Percentiles rank a stretch among this genome's conserved stretches.
phyloP scores from a whole-genome alignment of 1,140 invertebrate genomes.

The Amphibalanus amphitrite region DNA sequence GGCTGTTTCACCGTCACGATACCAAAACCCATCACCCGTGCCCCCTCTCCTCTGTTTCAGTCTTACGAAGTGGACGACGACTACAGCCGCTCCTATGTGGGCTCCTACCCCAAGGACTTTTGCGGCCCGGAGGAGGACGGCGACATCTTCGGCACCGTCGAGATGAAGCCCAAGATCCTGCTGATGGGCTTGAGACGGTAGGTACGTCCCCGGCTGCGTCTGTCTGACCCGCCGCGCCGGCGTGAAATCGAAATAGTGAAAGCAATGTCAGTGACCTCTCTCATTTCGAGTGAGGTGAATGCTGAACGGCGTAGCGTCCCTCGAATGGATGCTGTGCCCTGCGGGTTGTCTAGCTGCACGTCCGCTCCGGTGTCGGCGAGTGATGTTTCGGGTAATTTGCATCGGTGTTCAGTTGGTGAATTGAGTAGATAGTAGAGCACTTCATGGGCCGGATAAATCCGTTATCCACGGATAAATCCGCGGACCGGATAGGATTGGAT shows the following conservation, averaged over 20 bases:
- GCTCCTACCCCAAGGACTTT: constrained; percentile 83
- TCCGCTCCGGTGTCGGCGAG: too few relatives aligned
- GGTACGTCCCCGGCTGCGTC: background rate
- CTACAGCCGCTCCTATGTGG: constrained; percentile 38
- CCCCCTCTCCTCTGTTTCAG: background rate
- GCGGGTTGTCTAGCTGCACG: constrained; percentile 3
- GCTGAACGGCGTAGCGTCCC: background rate
- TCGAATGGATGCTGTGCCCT: background rate
- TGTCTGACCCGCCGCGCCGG: background rate
- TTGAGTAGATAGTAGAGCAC: too few relatives aligned
- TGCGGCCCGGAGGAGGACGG: constrained; percentile 66
- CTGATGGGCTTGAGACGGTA: constrained; percentile 88
- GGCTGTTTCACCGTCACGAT: too few relatives aligned
- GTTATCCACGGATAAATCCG: too few relatives aligned
- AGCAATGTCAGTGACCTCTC: background rate
- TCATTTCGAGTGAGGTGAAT: background rate
- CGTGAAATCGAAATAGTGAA: background rate
- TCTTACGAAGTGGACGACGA: constrained; percentile 22
- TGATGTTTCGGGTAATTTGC: too few relatives aligned
- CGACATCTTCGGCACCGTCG: background rate
- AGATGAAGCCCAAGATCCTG: constrained; percentile 73
- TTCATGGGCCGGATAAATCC: too few relatives aligned
- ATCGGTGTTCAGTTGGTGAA: too few relatives aligned
- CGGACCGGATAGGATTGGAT: too few relatives aligned
- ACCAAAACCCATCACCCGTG: too few relatives aligned